Evolutionary conservation across 2,797 vertebrate genomes (phyloP), one percentile per base, ranked within the genome.

Genomic region (Florisuga fusca): DNA sequence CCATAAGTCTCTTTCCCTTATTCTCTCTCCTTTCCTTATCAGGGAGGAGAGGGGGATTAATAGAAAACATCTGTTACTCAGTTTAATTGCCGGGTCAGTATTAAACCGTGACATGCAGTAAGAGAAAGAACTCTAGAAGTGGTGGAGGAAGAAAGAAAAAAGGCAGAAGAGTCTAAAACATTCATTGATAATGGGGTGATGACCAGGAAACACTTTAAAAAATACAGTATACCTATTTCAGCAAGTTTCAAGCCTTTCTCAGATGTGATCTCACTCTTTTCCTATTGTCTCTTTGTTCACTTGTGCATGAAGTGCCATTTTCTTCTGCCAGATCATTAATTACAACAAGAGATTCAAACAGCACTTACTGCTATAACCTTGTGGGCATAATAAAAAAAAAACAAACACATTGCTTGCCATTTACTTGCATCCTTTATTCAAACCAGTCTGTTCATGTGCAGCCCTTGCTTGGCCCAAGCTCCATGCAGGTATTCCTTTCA

Each of bases 311-410:
- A 48, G 26, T 0, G 12, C 58, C 43, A 45, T 19, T 55, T 87
- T 61, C 21, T 29, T 54, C 46, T 36, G 23, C 43, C 66, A 51
- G 21, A 27, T 20, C 34, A 10, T 69, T 45, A 75, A 53, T n/a
- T 22, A 36, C 1, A 16, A 31, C 1, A 38, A 10, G 38, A 85
- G 48, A 16, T 31, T 63, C 45, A 53, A n/a, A 15, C 8, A 12
- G 36, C 0, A 0, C 38, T 45, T 43, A 12, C 21, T 0, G 1
- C 50, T 25, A 5, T 6, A 14, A 29, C 33, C 21, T 6, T 2
- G 9, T 0, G 48, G 26, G 3, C 15, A 43, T 9, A 9, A 10
- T 2, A 10, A 18, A 59, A 64, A 23, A 8, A 1, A 1, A 27
- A 1, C 38, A 41, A 41, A 41, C 38, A 4, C 10, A 9, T 3